Conservation (phyloP, 2,888 invertebrate species). For the Latrodectus elegans region DNA sequence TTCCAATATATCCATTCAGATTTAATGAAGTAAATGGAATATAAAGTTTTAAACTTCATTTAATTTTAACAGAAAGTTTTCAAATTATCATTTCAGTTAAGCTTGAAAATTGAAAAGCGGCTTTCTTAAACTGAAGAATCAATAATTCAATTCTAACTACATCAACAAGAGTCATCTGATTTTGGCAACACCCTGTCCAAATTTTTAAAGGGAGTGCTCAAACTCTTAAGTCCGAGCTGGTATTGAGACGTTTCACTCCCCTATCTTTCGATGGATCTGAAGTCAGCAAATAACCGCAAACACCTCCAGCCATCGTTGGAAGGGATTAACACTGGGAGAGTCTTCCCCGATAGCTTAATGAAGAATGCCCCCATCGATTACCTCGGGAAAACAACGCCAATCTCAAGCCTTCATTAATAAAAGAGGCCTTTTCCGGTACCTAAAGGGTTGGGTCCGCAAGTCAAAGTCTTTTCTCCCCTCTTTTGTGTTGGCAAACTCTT, state of each 20-base stretch:
- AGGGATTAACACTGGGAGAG: conserved; percentile 27
- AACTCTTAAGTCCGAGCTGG: conserved; percentile 4
- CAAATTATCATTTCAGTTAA: no score
- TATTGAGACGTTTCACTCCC: conserved; percentile 16
- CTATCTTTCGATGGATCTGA: conserved; percentile 34
- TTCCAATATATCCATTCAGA: no score
- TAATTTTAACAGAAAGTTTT: no score
- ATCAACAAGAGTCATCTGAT: no score
- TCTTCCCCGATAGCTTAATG: conserved; percentile 43
- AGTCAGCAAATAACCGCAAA: conserved; percentile 56
- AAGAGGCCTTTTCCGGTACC: conserved; percentile 24
- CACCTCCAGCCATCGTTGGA: conserved; percentile 15
- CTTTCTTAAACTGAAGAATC: no score
- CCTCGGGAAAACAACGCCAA: neutral
- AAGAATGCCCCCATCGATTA: conserved; percentile 52
- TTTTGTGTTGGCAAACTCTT: conserved; percentile 34
- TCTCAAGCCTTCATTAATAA: conserved; percentile 42
- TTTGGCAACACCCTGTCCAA: no score
- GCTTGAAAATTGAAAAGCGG: no score
- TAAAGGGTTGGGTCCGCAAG: conserved; percentile 33
- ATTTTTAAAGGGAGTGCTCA: no score
- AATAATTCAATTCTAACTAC: no score
- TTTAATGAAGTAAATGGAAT: no score
- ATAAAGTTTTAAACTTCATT: no score
- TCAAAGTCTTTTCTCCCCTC: neutral